Conservation (phyloP, 2,113 vertebrate species). For the Brachypodius melanocephalos region DNA sequence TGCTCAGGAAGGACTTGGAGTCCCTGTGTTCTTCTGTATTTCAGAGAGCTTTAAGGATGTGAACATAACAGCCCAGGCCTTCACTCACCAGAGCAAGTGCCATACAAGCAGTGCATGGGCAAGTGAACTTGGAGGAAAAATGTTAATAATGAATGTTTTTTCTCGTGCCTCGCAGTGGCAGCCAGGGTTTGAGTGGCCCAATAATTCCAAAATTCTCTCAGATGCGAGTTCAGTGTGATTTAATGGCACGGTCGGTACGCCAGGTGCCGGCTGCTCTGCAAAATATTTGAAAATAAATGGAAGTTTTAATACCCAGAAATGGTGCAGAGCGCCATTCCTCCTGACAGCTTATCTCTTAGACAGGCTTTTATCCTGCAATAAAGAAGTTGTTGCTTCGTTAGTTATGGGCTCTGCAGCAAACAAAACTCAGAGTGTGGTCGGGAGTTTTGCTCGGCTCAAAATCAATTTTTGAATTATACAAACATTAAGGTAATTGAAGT, state of each 20-base stretch:
- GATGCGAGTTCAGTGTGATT: not conserved
- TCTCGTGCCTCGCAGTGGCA: not conserved
- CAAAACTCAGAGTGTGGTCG: fast-evolving
- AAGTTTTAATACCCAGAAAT: not conserved
- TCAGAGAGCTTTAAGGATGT: not conserved
- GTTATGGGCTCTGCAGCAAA: not conserved
- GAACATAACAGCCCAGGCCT: not conserved
- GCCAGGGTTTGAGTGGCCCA: not conserved
- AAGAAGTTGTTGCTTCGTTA: not conserved
- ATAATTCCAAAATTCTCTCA: not conserved
- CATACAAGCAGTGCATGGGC: not conserved
- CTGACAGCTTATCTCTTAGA: not conserved
- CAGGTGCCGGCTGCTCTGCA: not conserved
- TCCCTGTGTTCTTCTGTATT: not conserved
- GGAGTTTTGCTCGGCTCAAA: not conserved
- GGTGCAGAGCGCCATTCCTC: not conserved
- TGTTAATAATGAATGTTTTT: not conserved
- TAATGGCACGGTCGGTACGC: not conserved
- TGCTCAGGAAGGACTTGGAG: not conserved
- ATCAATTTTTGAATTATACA: not conserved
- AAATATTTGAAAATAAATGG: not conserved
- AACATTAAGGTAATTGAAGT: not conserved
- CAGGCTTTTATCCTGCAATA: not conserved
- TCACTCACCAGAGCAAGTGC: not conserved
- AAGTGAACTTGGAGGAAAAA: not conserved